Evolutionary conservation across 2,888 invertebrate genomes (phyloP).

Genomic region (Thymelicus lineola): DNA sequence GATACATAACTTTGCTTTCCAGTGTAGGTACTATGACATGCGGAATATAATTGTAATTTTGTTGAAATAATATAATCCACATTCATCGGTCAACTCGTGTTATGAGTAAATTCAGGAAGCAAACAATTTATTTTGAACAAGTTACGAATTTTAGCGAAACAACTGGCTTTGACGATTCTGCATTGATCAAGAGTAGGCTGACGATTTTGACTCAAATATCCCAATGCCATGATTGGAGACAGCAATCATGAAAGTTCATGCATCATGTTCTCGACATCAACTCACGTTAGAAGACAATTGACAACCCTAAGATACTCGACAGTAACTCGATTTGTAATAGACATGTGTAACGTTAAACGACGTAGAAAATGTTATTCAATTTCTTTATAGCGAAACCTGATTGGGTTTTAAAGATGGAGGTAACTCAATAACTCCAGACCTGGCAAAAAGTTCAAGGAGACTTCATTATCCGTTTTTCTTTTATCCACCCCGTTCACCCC

Average conservation of each 20-base stretch:
- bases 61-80: no score
- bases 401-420: constrained; percentile 29
- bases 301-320: background rate
- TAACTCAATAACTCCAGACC: constrained; percentile 43
- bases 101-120: no score
- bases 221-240: background rate
- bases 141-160: no score
- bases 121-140: no score
- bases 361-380: constrained; percentile 30
- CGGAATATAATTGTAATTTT: no score
- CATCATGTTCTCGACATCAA: background rate
- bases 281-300: background rate
- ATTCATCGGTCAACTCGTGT: no score
- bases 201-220: background rate
- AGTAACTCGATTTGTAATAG: background rate
- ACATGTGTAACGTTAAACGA: constrained; percentile 15
- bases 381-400: constrained; percentile 13
- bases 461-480: constrained; percentile 72
- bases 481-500: constrained; percentile 58
- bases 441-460: constrained; percentile 56
- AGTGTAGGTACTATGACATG: no score
- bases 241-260: background rate
- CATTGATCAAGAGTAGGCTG: no score
- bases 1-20: no score
- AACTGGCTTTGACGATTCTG: no score